phyloP scores from a whole-genome alignment of 2,113 vertebrate species.

The Apeltes quadracus region DNA sequence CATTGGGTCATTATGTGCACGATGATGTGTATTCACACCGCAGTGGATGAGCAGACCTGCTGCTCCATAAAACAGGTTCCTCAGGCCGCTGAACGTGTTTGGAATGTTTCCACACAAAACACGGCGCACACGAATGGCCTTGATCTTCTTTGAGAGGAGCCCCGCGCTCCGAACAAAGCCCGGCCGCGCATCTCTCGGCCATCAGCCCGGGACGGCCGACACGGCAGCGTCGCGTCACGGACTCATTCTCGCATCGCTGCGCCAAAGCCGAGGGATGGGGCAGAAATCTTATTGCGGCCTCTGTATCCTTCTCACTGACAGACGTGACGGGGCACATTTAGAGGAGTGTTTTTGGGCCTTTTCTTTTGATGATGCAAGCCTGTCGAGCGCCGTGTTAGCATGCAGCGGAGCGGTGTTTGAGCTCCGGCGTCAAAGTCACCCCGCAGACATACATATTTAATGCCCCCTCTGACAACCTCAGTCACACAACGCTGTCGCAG shows the following conservation, averaged over 20 bases:
- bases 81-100: background rate
- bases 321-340: conserved; percentile 19
- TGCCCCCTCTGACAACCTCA: background rate
- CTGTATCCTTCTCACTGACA: conserved; percentile 22
- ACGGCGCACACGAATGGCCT: background rate
- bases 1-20: background rate
- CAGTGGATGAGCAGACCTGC: background rate
- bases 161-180: background rate
- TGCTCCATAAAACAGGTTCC: background rate
- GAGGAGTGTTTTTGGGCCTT: conserved; percentile 2
- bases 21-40: background rate
- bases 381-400: conserved; percentile 21
- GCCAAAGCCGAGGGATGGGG: conserved; percentile 10
- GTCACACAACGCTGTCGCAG: background rate
- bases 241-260: conserved; percentile 16
- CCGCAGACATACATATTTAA: conserved; percentile 18
- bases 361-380: conserved; percentile 42
- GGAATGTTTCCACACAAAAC: background rate
- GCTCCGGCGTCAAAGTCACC: conserved; percentile 16
- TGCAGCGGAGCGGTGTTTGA: background rate
- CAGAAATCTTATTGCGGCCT: conserved; percentile 17
- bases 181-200: background rate
- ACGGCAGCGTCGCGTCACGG: conserved; percentile 24
- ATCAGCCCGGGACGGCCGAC: no score
- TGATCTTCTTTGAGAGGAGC: background rate